Evolutionary conservation across 1,140 invertebrate genomes (phyloP).

Genomic region (Drosophila simulans): DNA sequence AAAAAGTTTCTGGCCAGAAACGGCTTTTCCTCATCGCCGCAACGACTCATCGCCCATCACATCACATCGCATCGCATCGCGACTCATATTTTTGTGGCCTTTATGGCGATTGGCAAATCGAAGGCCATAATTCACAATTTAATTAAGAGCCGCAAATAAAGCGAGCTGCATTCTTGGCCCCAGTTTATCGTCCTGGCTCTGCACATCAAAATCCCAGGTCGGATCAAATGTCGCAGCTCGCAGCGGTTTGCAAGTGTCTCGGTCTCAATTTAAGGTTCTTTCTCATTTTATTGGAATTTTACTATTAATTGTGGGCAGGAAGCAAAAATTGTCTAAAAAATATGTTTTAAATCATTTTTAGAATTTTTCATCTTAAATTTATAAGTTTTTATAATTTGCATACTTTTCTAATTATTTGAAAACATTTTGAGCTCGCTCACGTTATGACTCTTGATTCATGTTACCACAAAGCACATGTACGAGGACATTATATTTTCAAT

Average conservation of each 20-base stretch:
- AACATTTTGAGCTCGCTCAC: too few relatives aligned
- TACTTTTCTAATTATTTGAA: too few relatives aligned
- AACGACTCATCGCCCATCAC: slow-evolving; percentile 9
- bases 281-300: background rate
- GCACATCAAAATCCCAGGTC: slow-evolving; percentile 12
- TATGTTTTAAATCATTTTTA: too few relatives aligned
- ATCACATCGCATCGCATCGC: background rate
- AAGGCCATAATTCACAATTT: slow-evolving; percentile 83
- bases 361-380: too few relatives aligned
- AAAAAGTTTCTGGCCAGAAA: slow-evolving; percentile 45
- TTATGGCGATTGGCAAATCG: slow-evolving; percentile 76
- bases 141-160: slow-evolving; percentile 79
- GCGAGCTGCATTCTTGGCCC: slow-evolving; percentile 48
- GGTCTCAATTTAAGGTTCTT: slow-evolving; percentile 6
- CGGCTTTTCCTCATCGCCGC: slow-evolving; percentile 27
- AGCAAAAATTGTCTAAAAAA: background rate
- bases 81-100: slow-evolving; percentile 79
- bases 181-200: slow-evolving; percentile 42
- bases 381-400: too few relatives aligned
- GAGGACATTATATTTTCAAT: background rate
- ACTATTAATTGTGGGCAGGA: background rate
- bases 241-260: background rate
- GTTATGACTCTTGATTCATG: background rate
- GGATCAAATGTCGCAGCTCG: slow-evolving; percentile 27
- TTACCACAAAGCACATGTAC: background rate